Evolutionary conservation across 2,113 vertebrate species (phyloP).

Genomic region (Colistium nudipinnis): DNA sequence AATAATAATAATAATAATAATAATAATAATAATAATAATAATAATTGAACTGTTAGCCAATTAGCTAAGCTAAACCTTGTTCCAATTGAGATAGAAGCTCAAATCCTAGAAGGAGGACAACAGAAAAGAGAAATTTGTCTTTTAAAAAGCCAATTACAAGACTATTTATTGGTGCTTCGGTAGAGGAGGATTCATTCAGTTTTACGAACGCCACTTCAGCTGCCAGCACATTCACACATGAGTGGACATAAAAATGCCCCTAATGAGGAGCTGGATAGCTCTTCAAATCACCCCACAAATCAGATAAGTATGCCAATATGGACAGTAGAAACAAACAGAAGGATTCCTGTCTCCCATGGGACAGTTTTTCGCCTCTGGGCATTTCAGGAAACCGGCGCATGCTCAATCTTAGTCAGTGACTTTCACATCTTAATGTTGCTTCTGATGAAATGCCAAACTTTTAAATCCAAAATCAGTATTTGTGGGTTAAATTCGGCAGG

Average conservation of each 20-base stretch:
- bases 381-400: slow-evolving; percentile 12
- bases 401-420: no score
- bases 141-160: slow-evolving; percentile 43
- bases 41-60: not conserved
- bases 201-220: slow-evolving; percentile 38
- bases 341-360: not conserved
- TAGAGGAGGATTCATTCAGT: slow-evolving; percentile 32
- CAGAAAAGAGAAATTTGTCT: slow-evolving; percentile 12
- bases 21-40: no score
- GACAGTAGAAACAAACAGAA: slow-evolving; percentile 26
- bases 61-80: not conserved
- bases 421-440: not conserved
- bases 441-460: not conserved
- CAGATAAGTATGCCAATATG: slow-evolving; percentile 57
- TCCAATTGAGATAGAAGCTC: slow-evolving; percentile 3
- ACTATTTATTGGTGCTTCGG: slow-evolving; percentile 35
- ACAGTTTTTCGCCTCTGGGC: not conserved
- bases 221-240: slow-evolving; percentile 43
- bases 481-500: not conserved
- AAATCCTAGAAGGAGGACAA: slow-evolving; percentile 3
- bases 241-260: slow-evolving; percentile 32
- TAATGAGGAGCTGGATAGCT: slow-evolving; percentile 51
- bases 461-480: not conserved
- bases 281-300: slow-evolving; percentile 37
- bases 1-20: no score